A percentile compares a stretch with the other conserved stretches of the same genome.
Conservation (phyloP, 2,888 invertebrate species). For the Agrochola lychnidis region DNA sequence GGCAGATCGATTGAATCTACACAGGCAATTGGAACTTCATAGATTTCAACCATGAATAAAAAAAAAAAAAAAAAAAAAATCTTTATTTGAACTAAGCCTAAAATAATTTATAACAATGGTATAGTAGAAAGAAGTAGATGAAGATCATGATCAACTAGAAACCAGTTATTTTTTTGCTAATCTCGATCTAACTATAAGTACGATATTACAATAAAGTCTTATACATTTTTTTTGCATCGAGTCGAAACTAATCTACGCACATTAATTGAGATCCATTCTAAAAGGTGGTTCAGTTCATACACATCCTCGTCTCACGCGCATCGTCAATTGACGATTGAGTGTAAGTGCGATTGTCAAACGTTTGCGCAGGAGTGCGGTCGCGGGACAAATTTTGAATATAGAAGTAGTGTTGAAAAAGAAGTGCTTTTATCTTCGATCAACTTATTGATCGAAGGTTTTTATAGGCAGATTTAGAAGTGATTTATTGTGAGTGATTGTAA, state of each 20-base stretch:
- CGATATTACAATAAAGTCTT: background rate
- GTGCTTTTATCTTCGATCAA: too few species aligned
- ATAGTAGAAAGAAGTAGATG: too few species aligned
- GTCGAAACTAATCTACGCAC: conserved; percentile 50
- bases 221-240: conserved; percentile 36
- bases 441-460: too few species aligned
- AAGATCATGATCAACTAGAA: conserved; percentile 24
- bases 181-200: conserved; percentile 1
- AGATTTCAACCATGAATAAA: background rate
- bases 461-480: background rate
- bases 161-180: conserved; percentile 41
- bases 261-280: conserved; percentile 64
- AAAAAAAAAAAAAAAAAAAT: too few species aligned
- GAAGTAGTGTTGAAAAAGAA: background rate
- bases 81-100: too few species aligned
- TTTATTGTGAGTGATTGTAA: background rate
- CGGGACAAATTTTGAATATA: conserved; percentile 5
- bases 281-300: conserved; percentile 55
- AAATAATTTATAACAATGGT: too few species aligned
- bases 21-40: too few species aligned
- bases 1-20: too few species aligned
- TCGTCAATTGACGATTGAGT: conserved; percentile 43
- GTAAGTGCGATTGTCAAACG: conserved; percentile 29
- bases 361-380: conserved; percentile 16
- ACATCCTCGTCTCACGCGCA: conserved; percentile 58